phyloP scores from a whole-genome alignment of 2,113 vertebrate genomes.

The Rhynchomys soricoides region DNA sequence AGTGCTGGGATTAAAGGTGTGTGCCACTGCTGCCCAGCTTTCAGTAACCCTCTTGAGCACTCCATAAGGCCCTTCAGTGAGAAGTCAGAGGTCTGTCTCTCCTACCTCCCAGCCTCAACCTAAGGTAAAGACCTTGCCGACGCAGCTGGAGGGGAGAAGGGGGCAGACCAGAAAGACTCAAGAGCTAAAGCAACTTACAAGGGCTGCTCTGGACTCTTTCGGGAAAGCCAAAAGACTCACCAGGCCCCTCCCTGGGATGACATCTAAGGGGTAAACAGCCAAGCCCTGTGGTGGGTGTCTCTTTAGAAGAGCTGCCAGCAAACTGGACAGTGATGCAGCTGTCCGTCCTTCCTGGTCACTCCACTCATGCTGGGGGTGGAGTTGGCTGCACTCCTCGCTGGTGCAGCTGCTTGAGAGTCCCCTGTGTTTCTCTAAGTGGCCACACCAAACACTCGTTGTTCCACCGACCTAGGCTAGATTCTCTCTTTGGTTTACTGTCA shows the following conservation, averaged over 20 bases:
- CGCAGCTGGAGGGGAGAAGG: neutral
- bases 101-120: neutral
- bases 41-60: neutral
- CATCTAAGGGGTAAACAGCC: neutral
- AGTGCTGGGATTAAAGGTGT: too few relatives aligned
- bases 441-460: neutral
- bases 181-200: neutral
- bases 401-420: neutral
- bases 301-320: neutral
- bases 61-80: neutral
- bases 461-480: accelerated
- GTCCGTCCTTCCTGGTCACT: neutral
- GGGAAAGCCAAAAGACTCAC: too few relatives aligned
- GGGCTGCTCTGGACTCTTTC: neutral
- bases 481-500: neutral
- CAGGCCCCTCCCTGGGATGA: neutral
- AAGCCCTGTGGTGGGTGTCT: neutral
- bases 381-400: accelerated
- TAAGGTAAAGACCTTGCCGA: too few relatives aligned
- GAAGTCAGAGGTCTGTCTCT: neutral
- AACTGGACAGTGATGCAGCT: neutral
- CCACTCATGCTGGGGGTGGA: too few relatives aligned
- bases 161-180: neutral
- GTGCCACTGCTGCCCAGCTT: too few relatives aligned
- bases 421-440: neutral